Conservation (phyloP, 2,888 invertebrate genomes). For the Panorpa germanica region DNA sequence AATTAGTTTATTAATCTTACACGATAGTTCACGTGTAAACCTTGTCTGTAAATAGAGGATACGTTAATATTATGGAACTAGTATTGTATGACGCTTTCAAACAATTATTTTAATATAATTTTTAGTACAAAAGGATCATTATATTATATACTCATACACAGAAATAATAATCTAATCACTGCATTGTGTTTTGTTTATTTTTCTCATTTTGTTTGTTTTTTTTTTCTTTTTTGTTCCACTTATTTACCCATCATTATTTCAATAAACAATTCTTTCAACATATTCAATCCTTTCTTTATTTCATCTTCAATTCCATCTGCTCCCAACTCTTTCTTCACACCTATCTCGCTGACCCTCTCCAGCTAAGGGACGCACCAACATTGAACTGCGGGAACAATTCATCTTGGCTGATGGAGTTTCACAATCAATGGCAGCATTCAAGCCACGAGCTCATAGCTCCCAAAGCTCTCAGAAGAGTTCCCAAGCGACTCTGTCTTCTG, state of each 20-base stretch:
- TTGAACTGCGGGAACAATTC: conserved; percentile 98
- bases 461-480: conserved; percentile 55
- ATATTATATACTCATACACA: too few relatives aligned
- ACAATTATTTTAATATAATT: too few relatives aligned
- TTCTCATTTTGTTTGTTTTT: conserved; percentile 14
- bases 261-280: conserved; percentile 6
- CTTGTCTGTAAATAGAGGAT: too few relatives aligned
- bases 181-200: conserved; percentile 13
- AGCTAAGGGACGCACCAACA: conserved; percentile 99
- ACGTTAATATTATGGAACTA: too few relatives aligned
- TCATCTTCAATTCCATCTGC: conserved; percentile 10
- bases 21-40: too few relatives aligned
- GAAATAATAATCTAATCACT: too few relatives aligned
- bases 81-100: too few relatives aligned
- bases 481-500: conserved; percentile 29
- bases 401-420: conserved; percentile 96
- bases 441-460: conserved; percentile 83
- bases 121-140: too few relatives aligned
- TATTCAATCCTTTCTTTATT: conserved; percentile 9
- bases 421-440: conserved; percentile 98
- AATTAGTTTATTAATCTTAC: too few relatives aligned
- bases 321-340: conserved; percentile 19
- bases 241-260: conserved; percentile 13
- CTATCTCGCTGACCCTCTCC: conserved; percentile 25
- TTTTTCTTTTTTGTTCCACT: conserved; percentile 14